These are phyloP conservation scores for Cricetomys ansorgei DNA, from an alignment of 2,113 vertebrate genomes.

Conservation along the genomic window DNA sequence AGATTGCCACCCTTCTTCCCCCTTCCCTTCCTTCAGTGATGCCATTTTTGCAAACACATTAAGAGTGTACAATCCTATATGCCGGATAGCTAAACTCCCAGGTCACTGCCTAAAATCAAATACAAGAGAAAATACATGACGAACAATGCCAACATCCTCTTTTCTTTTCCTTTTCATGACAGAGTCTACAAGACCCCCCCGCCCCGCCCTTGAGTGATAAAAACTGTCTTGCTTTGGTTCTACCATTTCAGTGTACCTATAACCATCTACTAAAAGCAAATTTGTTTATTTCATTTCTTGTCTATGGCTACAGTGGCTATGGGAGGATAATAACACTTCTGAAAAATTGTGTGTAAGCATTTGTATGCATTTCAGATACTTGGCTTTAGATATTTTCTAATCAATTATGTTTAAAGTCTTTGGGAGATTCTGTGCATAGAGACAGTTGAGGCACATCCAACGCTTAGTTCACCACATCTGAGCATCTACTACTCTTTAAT, in stretches of 20 bases:
- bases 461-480: neutral
- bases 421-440: neutral
- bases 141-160: neutral
- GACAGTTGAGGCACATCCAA: neutral
- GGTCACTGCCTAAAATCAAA: neutral
- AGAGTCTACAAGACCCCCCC: neutral
- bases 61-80: neutral
- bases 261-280: neutral
- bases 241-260: neutral
- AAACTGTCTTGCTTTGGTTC: neutral
- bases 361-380: neutral
- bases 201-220: neutral
- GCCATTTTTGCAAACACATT: neutral
- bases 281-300: neutral
- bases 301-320: neutral
- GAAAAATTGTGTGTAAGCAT: neutral
- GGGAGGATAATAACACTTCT: neutral
- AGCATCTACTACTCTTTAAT: neutral
- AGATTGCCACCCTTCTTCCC: neutral
- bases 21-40: neutral
- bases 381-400: neutral
- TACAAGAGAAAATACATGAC: neutral
- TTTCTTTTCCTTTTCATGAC: neutral
- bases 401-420: neutral
- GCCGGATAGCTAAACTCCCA: neutral